Conservation (phyloP, 1,140 invertebrate species). For the Yoshiicerus persimilis region DNA sequence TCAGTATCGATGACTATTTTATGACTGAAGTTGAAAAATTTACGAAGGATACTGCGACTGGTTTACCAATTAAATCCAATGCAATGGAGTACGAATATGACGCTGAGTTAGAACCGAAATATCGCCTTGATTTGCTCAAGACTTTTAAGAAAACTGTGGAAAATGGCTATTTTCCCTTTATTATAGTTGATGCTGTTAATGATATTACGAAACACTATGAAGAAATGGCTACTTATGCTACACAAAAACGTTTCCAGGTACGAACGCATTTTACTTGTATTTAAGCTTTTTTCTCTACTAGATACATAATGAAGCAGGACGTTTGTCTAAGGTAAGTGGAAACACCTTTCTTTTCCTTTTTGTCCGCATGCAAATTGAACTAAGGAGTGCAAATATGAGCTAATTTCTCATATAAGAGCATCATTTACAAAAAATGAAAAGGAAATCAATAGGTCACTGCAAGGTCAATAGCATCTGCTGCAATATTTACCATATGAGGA, state of each 20-base stretch:
- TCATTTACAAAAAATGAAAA: no score
- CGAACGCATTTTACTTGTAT: slow-evolving; percentile 35
- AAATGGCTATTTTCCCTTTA: slow-evolving; percentile 89
- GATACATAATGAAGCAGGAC: no score
- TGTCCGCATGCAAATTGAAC: no score
- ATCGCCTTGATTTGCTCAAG: slow-evolving; percentile 79
- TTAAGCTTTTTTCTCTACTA: background rate
- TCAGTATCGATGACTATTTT: slow-evolving; percentile 95
- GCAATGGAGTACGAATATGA: slow-evolving; percentile 92
- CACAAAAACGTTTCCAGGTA: slow-evolving; percentile 87
- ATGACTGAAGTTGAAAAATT: slow-evolving; percentile 84
- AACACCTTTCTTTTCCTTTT: no score
- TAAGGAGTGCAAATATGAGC: no score
- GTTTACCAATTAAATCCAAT: slow-evolving; percentile 63
- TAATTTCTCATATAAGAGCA: background rate
- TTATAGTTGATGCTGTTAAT: slow-evolving; percentile 87
- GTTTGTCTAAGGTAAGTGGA: background rate
- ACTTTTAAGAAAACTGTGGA: slow-evolving; percentile 89
- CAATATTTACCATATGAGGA: background rate
- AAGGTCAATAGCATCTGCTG: no score
- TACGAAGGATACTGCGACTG: slow-evolving; percentile 73
- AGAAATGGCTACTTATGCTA: slow-evolving; percentile 84
- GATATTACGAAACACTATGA: slow-evolving; percentile 78
- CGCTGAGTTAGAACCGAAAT: slow-evolving; percentile 75
- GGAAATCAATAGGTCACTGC: no score